These are phyloP conservation scores for Lasiurus borealis DNA, from an alignment of 2,113 vertebrate species.

Conservation along the genomic window DNA sequence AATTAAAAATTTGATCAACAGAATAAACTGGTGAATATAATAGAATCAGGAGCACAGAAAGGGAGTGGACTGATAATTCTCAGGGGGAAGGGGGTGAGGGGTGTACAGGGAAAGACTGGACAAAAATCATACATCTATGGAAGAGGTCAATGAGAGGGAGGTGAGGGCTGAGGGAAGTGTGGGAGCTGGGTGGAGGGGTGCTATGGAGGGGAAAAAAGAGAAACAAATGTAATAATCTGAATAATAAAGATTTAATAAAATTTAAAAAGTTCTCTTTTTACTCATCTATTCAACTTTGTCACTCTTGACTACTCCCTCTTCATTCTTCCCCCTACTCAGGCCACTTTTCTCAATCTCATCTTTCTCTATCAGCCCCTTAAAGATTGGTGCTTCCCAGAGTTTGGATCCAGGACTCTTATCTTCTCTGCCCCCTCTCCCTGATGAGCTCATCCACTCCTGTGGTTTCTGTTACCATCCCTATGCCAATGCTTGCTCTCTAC, in stretches of 20 bases:
- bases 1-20: too few species aligned
- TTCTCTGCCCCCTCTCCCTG: neutral
- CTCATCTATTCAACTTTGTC: neutral
- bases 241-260: too few species aligned
- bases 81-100: too few species aligned
- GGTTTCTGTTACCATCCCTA: neutral
- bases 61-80: too few species aligned
- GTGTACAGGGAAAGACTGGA: too few species aligned
- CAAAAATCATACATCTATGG: too few species aligned
- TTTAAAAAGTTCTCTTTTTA: neutral
- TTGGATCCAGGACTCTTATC: neutral
- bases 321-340: neutral
- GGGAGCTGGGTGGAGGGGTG: too few species aligned
- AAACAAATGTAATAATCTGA: too few species aligned
- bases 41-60: too few species aligned
- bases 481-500: neutral
- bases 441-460: neutral
- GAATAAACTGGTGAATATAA: too few species aligned
- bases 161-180: too few species aligned
- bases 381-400: neutral
- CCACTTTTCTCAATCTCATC: neutral
- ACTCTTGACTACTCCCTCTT: neutral
- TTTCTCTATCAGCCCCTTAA: neutral
- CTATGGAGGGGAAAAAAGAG: neutral
- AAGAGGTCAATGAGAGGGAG: too few species aligned